These are phyloP conservation scores for Smutsia gigantea DNA, from an alignment of 2,797 vertebrate species.

Conservation along the genomic window DNA sequence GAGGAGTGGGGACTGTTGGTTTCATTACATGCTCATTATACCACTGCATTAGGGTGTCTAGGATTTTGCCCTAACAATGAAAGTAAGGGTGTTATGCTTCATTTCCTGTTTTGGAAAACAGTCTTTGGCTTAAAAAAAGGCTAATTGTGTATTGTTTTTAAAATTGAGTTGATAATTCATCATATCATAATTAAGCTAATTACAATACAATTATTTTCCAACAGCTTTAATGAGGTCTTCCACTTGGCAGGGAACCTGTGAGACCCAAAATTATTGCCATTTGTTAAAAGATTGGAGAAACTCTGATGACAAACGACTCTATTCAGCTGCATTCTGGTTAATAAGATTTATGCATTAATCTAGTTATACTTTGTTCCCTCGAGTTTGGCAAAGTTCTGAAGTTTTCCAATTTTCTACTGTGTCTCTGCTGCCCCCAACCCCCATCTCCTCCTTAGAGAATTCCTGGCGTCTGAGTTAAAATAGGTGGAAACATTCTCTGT, in stretches of 20 bases:
- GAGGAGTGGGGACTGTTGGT: not conserved
- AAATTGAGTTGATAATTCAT: slow-evolving; percentile 88
- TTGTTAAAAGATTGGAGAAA: slow-evolving; percentile 86
- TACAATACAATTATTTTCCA: slow-evolving; percentile 88
- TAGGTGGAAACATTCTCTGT: slow-evolving; percentile 80
- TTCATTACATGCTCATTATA: not conserved
- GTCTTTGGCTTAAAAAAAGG: slow-evolving; percentile 81
- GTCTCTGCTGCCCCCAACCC: slow-evolving; percentile 36
- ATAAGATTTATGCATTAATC: slow-evolving; percentile 88
- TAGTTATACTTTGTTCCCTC: slow-evolving; percentile 85
- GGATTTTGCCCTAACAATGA: slow-evolving; percentile 65
- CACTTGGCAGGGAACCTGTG: slow-evolving; percentile 85
- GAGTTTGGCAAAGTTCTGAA: slow-evolving; percentile 80
- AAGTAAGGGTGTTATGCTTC: slow-evolving; percentile 81
- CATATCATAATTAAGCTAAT: slow-evolving; percentile 90
- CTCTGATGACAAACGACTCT: slow-evolving; percentile 86
- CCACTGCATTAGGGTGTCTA: not conserved
- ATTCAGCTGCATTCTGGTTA: slow-evolving; percentile 85
- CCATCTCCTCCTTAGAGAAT: slow-evolving; percentile 74
- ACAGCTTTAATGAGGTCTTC: slow-evolving; percentile 86
- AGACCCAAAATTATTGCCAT: slow-evolving; percentile 86
- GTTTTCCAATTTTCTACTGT: slow-evolving; percentile 78
- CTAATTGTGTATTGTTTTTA: slow-evolving; percentile 87
- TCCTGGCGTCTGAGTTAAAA: slow-evolving; percentile 84
- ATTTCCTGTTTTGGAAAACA: slow-evolving; percentile 84